Conservation (phyloP, 2,888 invertebrate genomes). For the Eupithecia vulgata region DNA sequence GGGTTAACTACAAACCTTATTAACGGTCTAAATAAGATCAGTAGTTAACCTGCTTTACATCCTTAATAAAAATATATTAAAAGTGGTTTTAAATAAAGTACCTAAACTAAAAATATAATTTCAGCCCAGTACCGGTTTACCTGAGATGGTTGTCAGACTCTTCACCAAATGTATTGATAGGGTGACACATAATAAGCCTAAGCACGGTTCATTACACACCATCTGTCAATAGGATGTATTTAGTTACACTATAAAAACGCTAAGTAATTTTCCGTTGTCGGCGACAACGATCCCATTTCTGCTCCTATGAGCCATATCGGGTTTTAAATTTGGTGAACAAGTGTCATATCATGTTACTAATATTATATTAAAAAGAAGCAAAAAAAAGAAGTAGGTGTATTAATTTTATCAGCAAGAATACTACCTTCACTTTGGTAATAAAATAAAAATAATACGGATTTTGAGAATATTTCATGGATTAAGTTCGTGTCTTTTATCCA, state of each 20-base stretch:
- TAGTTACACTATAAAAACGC: slow-evolving; percentile 62
- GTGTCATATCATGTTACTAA: slow-evolving; percentile 52
- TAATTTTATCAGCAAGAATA: slow-evolving; percentile 2
- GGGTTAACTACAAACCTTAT: no score
- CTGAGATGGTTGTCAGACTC: not conserved
- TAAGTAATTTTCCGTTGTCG: slow-evolving; percentile 47
- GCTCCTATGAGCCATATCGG: slow-evolving; percentile 61
- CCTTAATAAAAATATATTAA: no score
- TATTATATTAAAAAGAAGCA: slow-evolving; percentile 4
- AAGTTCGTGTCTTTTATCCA: slow-evolving; percentile 16
- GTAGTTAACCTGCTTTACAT: no score
- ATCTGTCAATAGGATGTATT: slow-evolving; percentile 65
- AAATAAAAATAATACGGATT: not conserved
- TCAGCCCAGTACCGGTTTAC: not conserved
- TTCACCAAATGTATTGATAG: not conserved
- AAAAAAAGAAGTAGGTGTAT: not conserved
- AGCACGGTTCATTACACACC: slow-evolving; percentile 57
- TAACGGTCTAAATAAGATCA: no score
- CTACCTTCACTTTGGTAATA: not conserved
- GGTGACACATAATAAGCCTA: slow-evolving; percentile 39
- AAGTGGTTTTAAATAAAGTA: no score
- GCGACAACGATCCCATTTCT: slow-evolving; percentile 46
- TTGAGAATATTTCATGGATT: not conserved
- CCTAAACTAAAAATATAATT: no score
- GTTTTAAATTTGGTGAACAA: slow-evolving; percentile 53